Evolutionary conservation across 2,113 vertebrate genomes (phyloP), one percentile per base, ranked within the genome.

Genomic region (Turdus rufiventris): DNA sequence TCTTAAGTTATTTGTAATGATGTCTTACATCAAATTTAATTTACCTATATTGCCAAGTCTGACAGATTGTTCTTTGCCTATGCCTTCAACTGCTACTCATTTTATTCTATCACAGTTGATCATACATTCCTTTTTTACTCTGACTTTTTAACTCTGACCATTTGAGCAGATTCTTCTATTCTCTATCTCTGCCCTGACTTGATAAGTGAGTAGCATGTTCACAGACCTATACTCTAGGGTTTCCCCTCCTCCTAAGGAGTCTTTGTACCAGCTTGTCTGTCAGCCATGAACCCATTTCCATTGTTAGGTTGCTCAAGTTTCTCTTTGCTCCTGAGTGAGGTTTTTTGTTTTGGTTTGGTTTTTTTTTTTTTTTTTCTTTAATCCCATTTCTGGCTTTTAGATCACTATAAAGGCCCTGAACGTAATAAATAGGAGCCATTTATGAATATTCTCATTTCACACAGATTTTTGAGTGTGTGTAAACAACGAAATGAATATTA

Each of bases 141-240:
- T 51, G 9, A 13, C 51, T 42, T 84, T 85, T 65, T 48, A 31
- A n/a, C 12, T 54, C 17, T 57, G 15, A 28, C 18, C 10, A 18
- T 58, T 66, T 53, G 31, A 33, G 40, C 13, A 60, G 24, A 8
- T 20, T 54, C 12, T 65, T 51, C 8, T 20, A 24, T 36, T 67
- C 17, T 80, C 18, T 15, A 4, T 62, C 19, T 83, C 31, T 53
- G 17, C 33, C 51, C 28, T 92, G 20, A 33, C n/a, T 18, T 68
- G 48, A 76, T 4, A 26, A 48, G 4, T 3, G 4, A 68, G 5
- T 9, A 8, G 29, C 45, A 38, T 8, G 5, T 18, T 72, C 67
- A 36, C 14, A 65, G 15, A 47, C 7, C 2, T 43, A 0, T 9
- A 1, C 21, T n/a, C 7, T 6, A 40, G 19, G 31, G 12, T 24